Evolutionary conservation across 2,888 invertebrate species (phyloP).

Genomic region (Cryptocephalus primarius): DNA sequence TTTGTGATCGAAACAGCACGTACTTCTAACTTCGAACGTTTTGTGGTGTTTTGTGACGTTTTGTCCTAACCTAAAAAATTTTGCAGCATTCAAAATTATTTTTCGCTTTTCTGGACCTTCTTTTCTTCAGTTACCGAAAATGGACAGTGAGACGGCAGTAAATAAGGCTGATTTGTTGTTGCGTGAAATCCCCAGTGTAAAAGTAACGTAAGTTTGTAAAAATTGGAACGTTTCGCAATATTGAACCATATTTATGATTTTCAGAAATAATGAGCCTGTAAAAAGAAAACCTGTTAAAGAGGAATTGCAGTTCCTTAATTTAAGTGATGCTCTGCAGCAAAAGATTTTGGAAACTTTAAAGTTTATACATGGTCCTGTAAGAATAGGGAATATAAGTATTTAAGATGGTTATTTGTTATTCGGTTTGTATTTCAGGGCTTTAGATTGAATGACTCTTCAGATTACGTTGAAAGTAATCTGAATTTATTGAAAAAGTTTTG

Average conservation of each 20-base stretch:
- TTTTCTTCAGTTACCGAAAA: conserved; percentile 16
- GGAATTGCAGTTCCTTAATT: conserved; percentile 61
- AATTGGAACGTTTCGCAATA: conserved; percentile 6
- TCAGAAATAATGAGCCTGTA: conserved; percentile 17
- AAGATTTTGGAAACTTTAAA: conserved; percentile 63
- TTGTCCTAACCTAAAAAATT: no score
- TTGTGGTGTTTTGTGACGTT: no score
- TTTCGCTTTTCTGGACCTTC: no score
- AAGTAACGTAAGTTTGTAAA: conserved; percentile 41
- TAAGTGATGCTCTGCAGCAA: conserved; percentile 59
- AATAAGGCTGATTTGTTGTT: conserved; percentile 54
- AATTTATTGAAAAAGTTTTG: conserved; percentile 62
- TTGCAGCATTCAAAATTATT: no score
- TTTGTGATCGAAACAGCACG: no score
- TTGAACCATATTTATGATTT: conserved; percentile 3
- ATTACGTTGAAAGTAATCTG: conserved; percentile 53
- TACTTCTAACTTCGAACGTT: no score
- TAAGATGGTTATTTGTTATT: neutral
- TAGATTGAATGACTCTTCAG: conserved; percentile 35
- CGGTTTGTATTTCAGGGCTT: conserved; percentile 35
- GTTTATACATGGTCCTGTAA: conserved; percentile 64
- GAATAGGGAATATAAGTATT: conserved; percentile 23
- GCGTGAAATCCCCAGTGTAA: conserved; percentile 49
- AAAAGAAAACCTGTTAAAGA: conserved; percentile 51
- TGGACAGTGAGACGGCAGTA: conserved; percentile 49